Evolutionary conservation across 1,140 invertebrate genomes (phyloP), one percentile per base, ranked within the genome.

Genomic region (Trichogramma pretiosum): DNA sequence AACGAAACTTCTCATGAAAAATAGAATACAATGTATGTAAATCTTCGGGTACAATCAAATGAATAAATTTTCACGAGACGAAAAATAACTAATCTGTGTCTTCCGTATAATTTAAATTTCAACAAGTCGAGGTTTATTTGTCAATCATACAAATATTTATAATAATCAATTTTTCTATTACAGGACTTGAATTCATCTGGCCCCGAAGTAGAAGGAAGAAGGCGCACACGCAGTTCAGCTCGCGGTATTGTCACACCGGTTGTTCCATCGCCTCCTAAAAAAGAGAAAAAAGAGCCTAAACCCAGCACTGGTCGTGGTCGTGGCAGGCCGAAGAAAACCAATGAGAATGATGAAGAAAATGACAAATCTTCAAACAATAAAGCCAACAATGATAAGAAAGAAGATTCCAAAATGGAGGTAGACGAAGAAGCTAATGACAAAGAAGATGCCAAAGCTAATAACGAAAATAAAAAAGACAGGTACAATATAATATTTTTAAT

Each of bases 181-280:
- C 30, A 70, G 71, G 66, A 62, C 40, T 53, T 72, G 50, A 67
- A 65, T 45, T 58, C 65, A 41, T 50, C 64, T 17, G 64, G 60
- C 18, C 65, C 59, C 10, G 70, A 72, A 26, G 55, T 70, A 1
- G 72, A 74, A 52, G 72, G 73, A 3, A 63, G 72, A 46, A 65
- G 73, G 46, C 70, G 72, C 46, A 75, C 73, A 5, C 68, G 73
- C 19, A 74, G 71, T 50, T 70, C 71, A 28, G 68, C 70, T 21
- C 57, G 70, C 48, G 70, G 70, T 10, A 51, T 72, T 5, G 52
- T 62, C 3, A 50, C 64, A 0, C 58, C 65, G 5, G 63, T 67
- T 16, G 62, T 66, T 5, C 70, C 70, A 30, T 66, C 70, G 10
- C 73, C 73, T 4, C 61, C 73, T 0, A 71, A 72, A 23, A 72